phyloP scores from a whole-genome alignment of 1,140 invertebrate genomes.

The Reticulitermes speratus region DNA sequence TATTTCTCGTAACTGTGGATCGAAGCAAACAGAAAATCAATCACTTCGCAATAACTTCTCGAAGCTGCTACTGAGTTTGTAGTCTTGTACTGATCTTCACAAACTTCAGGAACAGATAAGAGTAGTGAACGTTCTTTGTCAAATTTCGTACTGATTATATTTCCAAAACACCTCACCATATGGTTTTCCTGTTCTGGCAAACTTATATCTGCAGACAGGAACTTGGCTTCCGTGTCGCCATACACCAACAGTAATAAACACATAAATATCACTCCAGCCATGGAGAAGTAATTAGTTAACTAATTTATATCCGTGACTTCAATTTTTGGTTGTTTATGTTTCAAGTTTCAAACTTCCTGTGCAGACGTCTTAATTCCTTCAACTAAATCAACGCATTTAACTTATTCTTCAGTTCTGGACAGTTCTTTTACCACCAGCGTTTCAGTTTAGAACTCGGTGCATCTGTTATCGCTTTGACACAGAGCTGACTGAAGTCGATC shows the following conservation, averaged over 20 bases:
- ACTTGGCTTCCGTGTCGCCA: background rate
- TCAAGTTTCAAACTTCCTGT: no score
- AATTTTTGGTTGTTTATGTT: no score
- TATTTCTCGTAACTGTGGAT: background rate
- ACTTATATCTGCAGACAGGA: background rate
- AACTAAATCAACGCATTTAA: no score
- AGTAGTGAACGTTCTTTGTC: background rate
- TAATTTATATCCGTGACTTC: no score
- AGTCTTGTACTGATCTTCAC: background rate
- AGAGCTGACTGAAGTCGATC: no score
- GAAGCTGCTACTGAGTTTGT: background rate
- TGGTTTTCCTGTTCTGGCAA: background rate
- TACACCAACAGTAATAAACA: background rate
- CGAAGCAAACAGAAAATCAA: background rate
- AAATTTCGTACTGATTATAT: background rate
- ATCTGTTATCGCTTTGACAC: no score
- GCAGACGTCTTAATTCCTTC: no score
- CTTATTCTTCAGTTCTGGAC: no score
- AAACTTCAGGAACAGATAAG: background rate
- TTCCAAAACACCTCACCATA: background rate
- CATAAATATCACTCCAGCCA: background rate
- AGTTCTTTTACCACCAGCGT: no score
- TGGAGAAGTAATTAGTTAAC: no score
- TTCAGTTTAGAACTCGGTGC: no score
- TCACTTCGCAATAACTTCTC: background rate